These are phyloP conservation scores for Lagodon rhomboides DNA, from an alignment of 2,797 vertebrate species.

Conservation along the genomic window DNA sequence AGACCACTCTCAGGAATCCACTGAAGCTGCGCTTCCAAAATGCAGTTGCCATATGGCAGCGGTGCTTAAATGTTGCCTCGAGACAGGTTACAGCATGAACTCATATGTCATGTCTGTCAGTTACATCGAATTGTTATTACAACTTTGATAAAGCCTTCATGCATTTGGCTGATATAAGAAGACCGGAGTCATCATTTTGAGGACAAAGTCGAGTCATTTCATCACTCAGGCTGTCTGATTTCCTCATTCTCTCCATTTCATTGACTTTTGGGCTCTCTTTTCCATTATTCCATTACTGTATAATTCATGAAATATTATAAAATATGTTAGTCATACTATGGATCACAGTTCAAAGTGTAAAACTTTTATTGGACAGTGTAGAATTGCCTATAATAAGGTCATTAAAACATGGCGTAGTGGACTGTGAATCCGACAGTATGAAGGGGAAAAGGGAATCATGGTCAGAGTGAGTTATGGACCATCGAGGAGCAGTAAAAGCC, in stretches of 20 bases:
- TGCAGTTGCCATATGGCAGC: slow-evolving; percentile 84
- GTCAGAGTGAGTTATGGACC: slow-evolving; percentile 80
- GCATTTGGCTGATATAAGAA: slow-evolving; percentile 37
- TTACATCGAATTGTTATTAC: slow-evolving; percentile 65
- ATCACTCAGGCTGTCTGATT: slow-evolving; percentile 48
- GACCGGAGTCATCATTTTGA: slow-evolving; percentile 45
- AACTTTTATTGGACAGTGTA: slow-evolving; percentile 79
- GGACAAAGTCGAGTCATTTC: slow-evolving; percentile 53
- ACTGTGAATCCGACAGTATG: slow-evolving; percentile 69
- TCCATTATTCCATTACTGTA: slow-evolving; percentile 77
- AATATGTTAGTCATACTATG: slow-evolving; percentile 80
- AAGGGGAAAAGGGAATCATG: slow-evolving; percentile 78
- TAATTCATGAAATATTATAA: slow-evolving; percentile 77
- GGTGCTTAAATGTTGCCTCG: slow-evolving; percentile 76
- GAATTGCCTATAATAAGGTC: slow-evolving; percentile 82
- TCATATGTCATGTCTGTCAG: slow-evolving; percentile 79
- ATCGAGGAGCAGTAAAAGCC: slow-evolving; percentile 87
- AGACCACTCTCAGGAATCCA: slow-evolving; percentile 85
- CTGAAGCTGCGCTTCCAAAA: slow-evolving; percentile 76
- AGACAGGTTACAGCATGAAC: slow-evolving; percentile 75
- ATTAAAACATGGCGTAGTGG: slow-evolving; percentile 79
- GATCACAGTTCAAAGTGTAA: slow-evolving; percentile 82
- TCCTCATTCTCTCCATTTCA: slow-evolving; percentile 57
- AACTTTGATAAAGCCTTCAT: slow-evolving; percentile 55
- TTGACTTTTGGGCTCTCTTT: slow-evolving; percentile 44